Conservation (phyloP, 2,113 vertebrate species). For the Tautogolabrus adspersus region DNA sequence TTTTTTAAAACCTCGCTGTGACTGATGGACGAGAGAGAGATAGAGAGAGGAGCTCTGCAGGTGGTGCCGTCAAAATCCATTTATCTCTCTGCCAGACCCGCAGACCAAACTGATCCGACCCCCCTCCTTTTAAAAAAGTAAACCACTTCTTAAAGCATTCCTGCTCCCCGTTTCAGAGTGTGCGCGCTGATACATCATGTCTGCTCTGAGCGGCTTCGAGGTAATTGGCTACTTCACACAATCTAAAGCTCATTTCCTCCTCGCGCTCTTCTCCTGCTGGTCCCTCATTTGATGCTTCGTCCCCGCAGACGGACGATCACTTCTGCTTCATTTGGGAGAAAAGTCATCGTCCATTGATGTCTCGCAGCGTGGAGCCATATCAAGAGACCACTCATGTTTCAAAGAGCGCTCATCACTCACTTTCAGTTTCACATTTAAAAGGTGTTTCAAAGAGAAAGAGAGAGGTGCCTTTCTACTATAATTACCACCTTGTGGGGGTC, state of each 20-base stretch:
- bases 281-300: slow-evolving; percentile 62
- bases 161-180: slow-evolving; percentile 22
- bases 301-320: slow-evolving; percentile 52
- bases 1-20: slow-evolving; percentile 67
- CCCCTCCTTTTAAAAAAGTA: slow-evolving; percentile 12
- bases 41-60: slow-evolving; percentile 50
- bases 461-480: neutral
- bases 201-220: slow-evolving; percentile 56
- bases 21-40: slow-evolving; percentile 51
- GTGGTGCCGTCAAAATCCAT: slow-evolving; percentile 69
- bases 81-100: slow-evolving; percentile 48
- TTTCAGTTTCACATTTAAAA: slow-evolving; percentile 61
- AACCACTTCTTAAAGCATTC: slow-evolving; percentile 17
- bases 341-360: slow-evolving; percentile 64
- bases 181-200: slow-evolving; percentile 43
- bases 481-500: neutral
- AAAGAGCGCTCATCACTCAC: slow-evolving; percentile 47
- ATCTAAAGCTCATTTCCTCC: slow-evolving; percentile 66
- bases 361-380: slow-evolving; percentile 51
- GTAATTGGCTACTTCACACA: slow-evolving; percentile 73
- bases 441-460: slow-evolving; percentile 37
- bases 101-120: slow-evolving; percentile 41
- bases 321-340: slow-evolving; percentile 61
- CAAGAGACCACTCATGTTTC: slow-evolving; percentile 47
- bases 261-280: slow-evolving; percentile 42